These are phyloP conservation scores for Pectinophora gossypiella DNA, from an alignment of 1,140 invertebrate genomes.

Conservation along the genomic window DNA sequence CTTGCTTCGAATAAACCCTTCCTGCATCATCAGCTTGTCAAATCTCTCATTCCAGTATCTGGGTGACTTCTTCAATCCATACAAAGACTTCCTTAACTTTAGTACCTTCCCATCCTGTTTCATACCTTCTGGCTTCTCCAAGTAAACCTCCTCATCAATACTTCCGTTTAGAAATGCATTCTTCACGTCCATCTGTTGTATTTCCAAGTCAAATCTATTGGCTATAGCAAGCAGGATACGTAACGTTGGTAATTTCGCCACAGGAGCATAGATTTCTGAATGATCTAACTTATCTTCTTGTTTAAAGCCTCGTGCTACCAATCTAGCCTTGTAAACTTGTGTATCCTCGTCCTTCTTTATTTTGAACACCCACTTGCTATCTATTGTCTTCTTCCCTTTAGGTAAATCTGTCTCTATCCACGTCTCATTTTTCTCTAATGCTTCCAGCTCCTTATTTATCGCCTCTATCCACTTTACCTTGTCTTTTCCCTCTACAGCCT, in stretches of 20 bases:
- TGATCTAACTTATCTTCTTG: constrained; percentile 13
- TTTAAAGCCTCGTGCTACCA: constrained; percentile 12
- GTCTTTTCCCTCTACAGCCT: neutral
- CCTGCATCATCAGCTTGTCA: constrained; percentile 17
- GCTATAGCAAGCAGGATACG: constrained; percentile 14
- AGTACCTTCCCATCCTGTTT: constrained; percentile 17
- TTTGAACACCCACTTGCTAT: constrained; percentile 11
- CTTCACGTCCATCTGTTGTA: constrained; percentile 57
- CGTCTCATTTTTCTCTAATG: constrained; percentile 1
- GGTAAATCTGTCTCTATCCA: constrained; percentile 3
- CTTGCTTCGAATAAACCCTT: constrained; percentile 19
- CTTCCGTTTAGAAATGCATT: constrained; percentile 54
- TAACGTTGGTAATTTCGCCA: constrained; percentile 18
- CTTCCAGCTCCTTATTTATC: constrained; percentile 3
- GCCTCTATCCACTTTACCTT: constrained; percentile 1
- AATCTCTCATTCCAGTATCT: constrained; percentile 30
- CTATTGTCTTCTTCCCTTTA: constrained; percentile 1
- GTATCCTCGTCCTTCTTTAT: neutral
- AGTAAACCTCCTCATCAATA: constrained; percentile 45
- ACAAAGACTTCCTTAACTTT: constrained; percentile 16
- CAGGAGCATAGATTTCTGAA: constrained; percentile 17
- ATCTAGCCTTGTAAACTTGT: constrained; percentile 20
- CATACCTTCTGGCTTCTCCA: constrained; percentile 41
- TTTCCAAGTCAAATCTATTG: constrained; percentile 11
- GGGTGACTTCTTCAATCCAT: constrained; percentile 10